Conservation (phyloP, 2,113 vertebrate species). For the Urocitellus parryii region DNA sequence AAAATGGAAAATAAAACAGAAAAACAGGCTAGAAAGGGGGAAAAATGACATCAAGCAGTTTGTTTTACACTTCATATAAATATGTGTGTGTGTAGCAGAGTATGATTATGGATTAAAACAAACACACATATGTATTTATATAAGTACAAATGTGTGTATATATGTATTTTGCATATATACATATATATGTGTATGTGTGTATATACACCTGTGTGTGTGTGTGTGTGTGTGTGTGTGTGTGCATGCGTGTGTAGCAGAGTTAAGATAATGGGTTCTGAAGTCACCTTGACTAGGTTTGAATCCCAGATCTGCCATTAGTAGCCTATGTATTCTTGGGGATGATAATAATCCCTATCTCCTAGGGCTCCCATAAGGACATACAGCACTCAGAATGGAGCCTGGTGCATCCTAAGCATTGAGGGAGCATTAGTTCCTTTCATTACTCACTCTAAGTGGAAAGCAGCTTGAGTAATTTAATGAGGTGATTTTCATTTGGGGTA, state of each 20-base stretch:
- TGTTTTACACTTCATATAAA: background rate
- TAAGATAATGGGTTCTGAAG: background rate
- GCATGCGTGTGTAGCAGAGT: too few relatives aligned
- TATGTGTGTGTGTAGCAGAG: too few relatives aligned
- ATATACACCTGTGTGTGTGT: background rate
- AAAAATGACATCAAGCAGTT: background rate
- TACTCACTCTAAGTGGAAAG: background rate
- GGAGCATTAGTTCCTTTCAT: background rate
- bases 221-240: too few relatives aligned
- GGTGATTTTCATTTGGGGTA: background rate
- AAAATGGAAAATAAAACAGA: background rate
- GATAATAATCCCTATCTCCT: background rate
- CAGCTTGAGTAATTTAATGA: background rate
- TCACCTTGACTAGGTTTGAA: background rate
- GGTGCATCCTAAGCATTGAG: background rate
- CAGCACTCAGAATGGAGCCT: background rate
- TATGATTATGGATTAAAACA: too few relatives aligned
- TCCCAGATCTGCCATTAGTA: background rate
- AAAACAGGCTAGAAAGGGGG: background rate
- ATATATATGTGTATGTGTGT: too few relatives aligned
- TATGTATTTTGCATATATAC: background rate
- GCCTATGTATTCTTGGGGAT: background rate
- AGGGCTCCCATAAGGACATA: background rate
- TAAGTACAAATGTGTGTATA: background rate
- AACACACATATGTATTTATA: too few relatives aligned